Base-by-base conservation (phyloP, 1,140 invertebrate species). In the Drosophila bifasciata region DNA sequence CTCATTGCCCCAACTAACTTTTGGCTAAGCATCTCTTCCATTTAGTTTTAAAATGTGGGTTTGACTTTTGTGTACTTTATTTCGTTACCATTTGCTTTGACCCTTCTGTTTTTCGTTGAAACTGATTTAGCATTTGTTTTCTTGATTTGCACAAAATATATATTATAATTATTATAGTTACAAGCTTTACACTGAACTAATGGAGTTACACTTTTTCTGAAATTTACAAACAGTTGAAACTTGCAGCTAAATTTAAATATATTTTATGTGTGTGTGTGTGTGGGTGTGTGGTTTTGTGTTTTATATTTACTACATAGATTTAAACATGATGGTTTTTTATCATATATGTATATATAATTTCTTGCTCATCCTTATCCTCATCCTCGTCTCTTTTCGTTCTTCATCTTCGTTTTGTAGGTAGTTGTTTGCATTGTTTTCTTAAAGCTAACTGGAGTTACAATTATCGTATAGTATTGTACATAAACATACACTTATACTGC, bases 371-470 rank as follows among this genome's bases (percentile, higher is more conserved):
- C 13, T 79, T 25, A n/a, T 43, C 28, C 5, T 53, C 36, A 13
- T 64, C 55, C 55, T 25, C 25, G 25, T 8, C 25, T 25, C 23
- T 0, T 25, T 5, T 25, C 25, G 6, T 13, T 36, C 32, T 11
- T 50, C 43, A 15, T 72, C 45, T 70, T 64, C 40, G 76, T 67
- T 57, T 73, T 84, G 81, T 77, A 85, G 81, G 81, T 86, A 85
- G 81, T 85, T 85, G 68, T 81, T 85, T 86, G 77, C 73, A 81
- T 85, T 77, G 77, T 75, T 85, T 77, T 80, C 76, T 77, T 77
- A 80, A 76, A 62, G 21, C 74, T 77, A 81, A 71, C 69, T 86
- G 63, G 73, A 73, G 64, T 48, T 61, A 76, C 48, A 85, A 58
- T 56, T 72, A 68, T 46, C 52, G 64, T 59, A 59, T 43, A 48